phyloP scores from a whole-genome alignment of 2,113 vertebrate genomes.

The Hydrochoerus hydrochaeris region DNA sequence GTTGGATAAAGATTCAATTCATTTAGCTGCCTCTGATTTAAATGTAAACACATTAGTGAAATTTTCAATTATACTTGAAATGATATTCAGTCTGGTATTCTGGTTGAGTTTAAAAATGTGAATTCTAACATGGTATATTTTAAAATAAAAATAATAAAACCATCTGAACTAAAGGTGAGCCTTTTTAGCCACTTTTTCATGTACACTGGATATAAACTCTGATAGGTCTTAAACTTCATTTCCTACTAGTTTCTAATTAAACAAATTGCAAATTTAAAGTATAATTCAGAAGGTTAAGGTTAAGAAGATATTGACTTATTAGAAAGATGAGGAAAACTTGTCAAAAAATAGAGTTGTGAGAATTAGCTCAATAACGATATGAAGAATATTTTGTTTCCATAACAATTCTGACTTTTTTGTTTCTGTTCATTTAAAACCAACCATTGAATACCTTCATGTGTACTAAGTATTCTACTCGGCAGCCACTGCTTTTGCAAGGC shows the following conservation, averaged over 20 bases:
- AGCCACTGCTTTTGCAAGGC: not conserved
- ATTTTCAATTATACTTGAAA: constrained; percentile 48
- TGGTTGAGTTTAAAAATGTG: constrained; percentile 44
- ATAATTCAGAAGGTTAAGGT: constrained; percentile 64
- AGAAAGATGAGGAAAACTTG: constrained; percentile 64
- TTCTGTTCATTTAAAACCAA: not conserved
- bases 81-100: constrained; percentile 13
- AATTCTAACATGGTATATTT: constrained; percentile 67
- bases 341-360: constrained; percentile 6
- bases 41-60: constrained; percentile 51
- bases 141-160: constrained; percentile 70
- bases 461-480: not conserved
- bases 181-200: constrained; percentile 21
- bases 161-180: constrained; percentile 46
- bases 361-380: constrained; percentile 43
- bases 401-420: not conserved
- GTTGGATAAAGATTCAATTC: not conserved
- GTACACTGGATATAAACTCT: constrained; percentile 29
- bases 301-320: constrained; percentile 73
- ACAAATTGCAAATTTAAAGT: constrained; percentile 58
- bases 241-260: constrained; percentile 62
- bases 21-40: constrained; percentile 41
- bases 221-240: constrained; percentile 46
- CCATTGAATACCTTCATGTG: not conserved
- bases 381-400: not conserved